Percentiles rank a stretch among this genome's conserved stretches.
These are phyloP conservation scores for Torymus tubicola DNA, from an alignment of 2,888 invertebrate genomes.

Conservation along the genomic window DNA sequence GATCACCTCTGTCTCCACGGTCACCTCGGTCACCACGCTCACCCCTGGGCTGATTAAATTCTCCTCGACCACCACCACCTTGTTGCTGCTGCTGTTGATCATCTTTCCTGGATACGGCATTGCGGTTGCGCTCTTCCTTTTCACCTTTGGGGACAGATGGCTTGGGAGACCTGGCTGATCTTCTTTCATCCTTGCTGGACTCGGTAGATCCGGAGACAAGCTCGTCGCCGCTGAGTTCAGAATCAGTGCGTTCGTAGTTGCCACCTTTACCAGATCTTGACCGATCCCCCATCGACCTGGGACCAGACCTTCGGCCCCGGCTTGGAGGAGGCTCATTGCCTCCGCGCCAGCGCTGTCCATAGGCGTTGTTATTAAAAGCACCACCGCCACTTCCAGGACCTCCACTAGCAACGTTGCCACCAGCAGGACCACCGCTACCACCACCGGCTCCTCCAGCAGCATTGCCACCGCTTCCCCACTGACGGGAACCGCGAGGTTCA, in stretches of 20 bases:
- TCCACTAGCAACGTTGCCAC: conserved; percentile 72
- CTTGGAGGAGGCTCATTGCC: conserved; percentile 72
- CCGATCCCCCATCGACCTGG: conserved; percentile 72
- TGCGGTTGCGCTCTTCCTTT: conserved; percentile 81
- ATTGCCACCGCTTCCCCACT: conserved; percentile 77
- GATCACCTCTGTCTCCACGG: no score
- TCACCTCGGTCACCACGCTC: background rate
- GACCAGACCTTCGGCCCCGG: conserved; percentile 59
- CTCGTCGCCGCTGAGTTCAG: conserved; percentile 87
- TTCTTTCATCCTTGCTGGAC: conserved; percentile 79
- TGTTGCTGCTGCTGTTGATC: conserved; percentile 67
- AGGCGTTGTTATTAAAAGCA: conserved; percentile 69
- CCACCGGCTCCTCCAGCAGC: conserved; percentile 75
- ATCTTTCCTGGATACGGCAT: conserved; percentile 68
- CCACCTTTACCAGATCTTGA: conserved; percentile 75
- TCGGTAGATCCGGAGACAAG: conserved; percentile 78
- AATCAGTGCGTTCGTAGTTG: conserved; percentile 82
- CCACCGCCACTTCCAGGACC: conserved; percentile 62
- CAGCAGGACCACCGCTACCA: conserved; percentile 69
- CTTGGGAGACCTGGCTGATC: conserved; percentile 79
- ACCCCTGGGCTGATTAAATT: conserved; percentile 66
- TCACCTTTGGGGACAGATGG: conserved; percentile 76
- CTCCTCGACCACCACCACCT: conserved; percentile 49
- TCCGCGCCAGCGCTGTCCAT: conserved; percentile 77
- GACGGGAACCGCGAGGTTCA: conserved; percentile 75